Evolutionary conservation across 2,888 invertebrate genomes (phyloP), one percentile per base, ranked within the genome.

Genomic region (Fabriciana adippe): DNA sequence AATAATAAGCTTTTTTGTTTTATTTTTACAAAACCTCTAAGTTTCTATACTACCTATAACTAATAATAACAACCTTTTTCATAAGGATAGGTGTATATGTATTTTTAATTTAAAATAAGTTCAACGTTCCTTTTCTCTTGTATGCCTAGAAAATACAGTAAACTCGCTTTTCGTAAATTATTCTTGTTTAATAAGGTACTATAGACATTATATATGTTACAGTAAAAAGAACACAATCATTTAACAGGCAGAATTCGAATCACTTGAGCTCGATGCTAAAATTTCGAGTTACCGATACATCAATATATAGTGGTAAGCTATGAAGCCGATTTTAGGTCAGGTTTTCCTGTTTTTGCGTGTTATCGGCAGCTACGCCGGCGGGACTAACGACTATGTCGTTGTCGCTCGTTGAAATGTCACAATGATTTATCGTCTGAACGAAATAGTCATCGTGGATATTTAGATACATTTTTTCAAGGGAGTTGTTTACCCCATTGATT

Each of bases 381-480:
- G 73, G 74, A 74, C 77, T 76, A 78, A 78, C 78, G 76, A 78
- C 70, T 75, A 65, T 73, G 75, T 76, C 75, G 73, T 69, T 74
- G 75, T 76, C 75, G 73, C 69, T 72, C 71, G 69, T 68, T 71
- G 80, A 83, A 83, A 85, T 83, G 87, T 84, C 87, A 84, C 84
- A 76, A 83, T 88, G 88, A 89, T 89, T 88, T 87, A 89, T 89
- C 76, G 80, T 76, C 79, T 75, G 72, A 74, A 76, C 76, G 74
- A 73, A 79, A 76, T 77, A 79, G 75, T 76, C 77, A 68, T 67
- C 69, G 69, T 60, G 69, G 74, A 76, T 78, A 74, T 79, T 78
- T 76, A 76, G 78, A 77, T 75, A 76, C 70, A 71, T 51, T 69
- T 71, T 71, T 66, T 72, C 63, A 69, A 66, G 72, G 65, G 73